Conservation (phyloP, 2,113 vertebrate genomes). For the Etia nguti region DNA sequence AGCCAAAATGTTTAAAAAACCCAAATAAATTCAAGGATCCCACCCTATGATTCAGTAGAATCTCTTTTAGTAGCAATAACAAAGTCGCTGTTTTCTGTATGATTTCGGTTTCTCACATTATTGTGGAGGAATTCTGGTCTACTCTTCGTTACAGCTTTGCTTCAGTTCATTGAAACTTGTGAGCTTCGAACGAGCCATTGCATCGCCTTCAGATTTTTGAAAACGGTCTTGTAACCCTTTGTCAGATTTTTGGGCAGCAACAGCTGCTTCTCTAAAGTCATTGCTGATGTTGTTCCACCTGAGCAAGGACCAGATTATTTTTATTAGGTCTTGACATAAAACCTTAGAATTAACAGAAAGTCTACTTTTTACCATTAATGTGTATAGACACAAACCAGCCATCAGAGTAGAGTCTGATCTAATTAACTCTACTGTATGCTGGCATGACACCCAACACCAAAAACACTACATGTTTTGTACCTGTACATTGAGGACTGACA, state of each 20-base stretch:
- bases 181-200: neutral
- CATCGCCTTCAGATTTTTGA: neutral
- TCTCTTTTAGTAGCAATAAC: neutral
- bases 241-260: neutral
- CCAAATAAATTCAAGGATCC: neutral
- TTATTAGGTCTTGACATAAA: neutral
- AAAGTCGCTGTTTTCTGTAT: neutral
- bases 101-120: neutral
- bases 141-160: neutral
- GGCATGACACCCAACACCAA: neutral
- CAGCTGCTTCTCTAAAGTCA: neutral
- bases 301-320: neutral
- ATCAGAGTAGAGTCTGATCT: neutral
- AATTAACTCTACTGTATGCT: neutral
- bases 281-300: neutral
- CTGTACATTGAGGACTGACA: neutral
- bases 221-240: too few relatives aligned
- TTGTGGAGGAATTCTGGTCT: accelerated
- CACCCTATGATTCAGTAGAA: neutral
- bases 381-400: neutral
- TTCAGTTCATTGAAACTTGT: neutral
- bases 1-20: neutral
- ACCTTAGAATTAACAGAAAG: neutral
- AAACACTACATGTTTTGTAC: neutral
- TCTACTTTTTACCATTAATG: neutral